Evolutionary conservation across 92 coral and sea anemone species (phyloP).

Genomic region (Porites cylindrica): DNA sequence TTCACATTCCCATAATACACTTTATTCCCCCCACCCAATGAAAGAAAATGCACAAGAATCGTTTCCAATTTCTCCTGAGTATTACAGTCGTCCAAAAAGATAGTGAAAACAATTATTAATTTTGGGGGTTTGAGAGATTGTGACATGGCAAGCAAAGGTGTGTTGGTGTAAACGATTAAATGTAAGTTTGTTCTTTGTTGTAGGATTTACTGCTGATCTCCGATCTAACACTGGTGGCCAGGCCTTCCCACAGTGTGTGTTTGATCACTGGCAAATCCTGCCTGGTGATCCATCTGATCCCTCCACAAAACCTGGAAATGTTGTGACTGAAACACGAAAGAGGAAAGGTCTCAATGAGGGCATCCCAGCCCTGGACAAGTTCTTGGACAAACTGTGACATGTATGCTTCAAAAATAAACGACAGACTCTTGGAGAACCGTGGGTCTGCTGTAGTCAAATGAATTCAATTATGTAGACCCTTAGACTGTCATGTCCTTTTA

Average conservation of each 20-base stretch:
- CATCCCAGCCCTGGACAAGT: constrained; percentile 85
- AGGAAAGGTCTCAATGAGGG: constrained; percentile 87
- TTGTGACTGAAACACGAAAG: constrained; percentile 76
- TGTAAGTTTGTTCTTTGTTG: background rate
- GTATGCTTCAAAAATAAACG: background rate
- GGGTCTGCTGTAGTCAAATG: background rate
- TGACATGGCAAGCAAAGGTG: background rate
- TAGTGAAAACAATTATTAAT: no score
- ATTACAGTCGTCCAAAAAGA: no score
- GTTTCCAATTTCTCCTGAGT: no score
- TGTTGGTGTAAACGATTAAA: no score
- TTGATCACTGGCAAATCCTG: constrained; percentile 89
- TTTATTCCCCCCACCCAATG: no score
- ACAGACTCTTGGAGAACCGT: background rate
- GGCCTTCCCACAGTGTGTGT: constrained; percentile 99
- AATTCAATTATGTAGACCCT: background rate
- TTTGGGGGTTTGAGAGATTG: no score
- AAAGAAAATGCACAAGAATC: no score
- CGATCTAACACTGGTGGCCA: constrained; percentile 99
- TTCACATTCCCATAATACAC: no score
- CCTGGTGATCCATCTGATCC: constrained; percentile 61
- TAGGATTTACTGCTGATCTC: constrained; percentile 97
- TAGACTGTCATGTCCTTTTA: background rate
- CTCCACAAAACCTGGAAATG: constrained; percentile 53
- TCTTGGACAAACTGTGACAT: constrained; percentile 88